phyloP scores from a whole-genome alignment of 2,797 vertebrate genomes.

The Anas bernieri region DNA sequence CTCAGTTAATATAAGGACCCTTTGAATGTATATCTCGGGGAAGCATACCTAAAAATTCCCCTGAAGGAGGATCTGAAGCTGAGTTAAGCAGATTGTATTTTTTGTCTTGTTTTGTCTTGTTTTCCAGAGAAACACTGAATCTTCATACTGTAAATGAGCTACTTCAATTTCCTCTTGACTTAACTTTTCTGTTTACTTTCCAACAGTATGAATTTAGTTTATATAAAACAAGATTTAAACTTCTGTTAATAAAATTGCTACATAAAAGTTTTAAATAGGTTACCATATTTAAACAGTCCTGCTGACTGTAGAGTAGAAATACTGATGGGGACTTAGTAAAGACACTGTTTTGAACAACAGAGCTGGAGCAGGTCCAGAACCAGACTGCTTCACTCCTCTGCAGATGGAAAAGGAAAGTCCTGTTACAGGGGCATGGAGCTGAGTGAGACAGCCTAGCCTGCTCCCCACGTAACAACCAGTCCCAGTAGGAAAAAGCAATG shows the following conservation, averaged over 20 bases:
- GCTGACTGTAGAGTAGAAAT: neutral
- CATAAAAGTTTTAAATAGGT: neutral
- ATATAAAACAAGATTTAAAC: neutral
- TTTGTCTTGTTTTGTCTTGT: neutral
- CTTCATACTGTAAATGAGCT: neutral
- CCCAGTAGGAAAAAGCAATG: too few species aligned
- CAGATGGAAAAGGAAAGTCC: too few species aligned
- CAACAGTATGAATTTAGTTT: neutral
- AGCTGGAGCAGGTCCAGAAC: neutral
- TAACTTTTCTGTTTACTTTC: conserved; percentile 28
- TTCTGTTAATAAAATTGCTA: neutral
- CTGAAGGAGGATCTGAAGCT: neutral
- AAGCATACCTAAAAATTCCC: conserved; percentile 8
- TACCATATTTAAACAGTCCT: neutral
- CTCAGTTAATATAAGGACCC: conserved; percentile 18
- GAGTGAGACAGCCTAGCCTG: too few species aligned
- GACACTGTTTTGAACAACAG: neutral
- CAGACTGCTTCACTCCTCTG: neutral
- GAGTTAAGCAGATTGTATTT: conserved; percentile 11
- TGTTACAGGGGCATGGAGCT: too few species aligned
- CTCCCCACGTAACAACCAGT: too few species aligned
- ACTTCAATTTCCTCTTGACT: neutral
- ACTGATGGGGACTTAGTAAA: neutral
- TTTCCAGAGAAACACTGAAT: neutral
- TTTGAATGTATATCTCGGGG: neutral